These are phyloP conservation scores for Callosobruchus maculatus DNA, from an alignment of 2,888 invertebrate species.

Conservation along the genomic window DNA sequence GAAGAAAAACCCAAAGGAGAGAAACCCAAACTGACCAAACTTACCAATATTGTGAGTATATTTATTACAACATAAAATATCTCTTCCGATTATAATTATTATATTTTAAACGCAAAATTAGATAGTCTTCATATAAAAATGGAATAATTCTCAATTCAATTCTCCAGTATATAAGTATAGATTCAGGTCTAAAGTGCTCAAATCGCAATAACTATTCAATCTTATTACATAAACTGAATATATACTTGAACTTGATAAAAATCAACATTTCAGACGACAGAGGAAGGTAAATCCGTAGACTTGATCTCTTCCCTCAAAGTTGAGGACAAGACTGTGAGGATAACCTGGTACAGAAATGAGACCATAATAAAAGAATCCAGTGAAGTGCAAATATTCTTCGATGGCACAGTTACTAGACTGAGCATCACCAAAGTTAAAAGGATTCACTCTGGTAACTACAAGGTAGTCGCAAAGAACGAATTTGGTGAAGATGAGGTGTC, in stretches of 20 bases:
- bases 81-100: neutral
- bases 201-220: too few relatives aligned
- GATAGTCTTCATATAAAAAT: too few relatives aligned
- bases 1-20: conserved; percentile 71
- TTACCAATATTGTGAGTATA: conserved; percentile 68
- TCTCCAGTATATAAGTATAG: too few relatives aligned
- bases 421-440: conserved; percentile 70
- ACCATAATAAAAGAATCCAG: conserved; percentile 74
- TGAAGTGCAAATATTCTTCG: conserved; percentile 75
- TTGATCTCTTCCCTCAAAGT: conserved; percentile 71
- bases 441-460: conserved; percentile 77
- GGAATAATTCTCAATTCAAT: too few relatives aligned
- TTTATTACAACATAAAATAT: neutral
- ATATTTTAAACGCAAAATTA: too few relatives aligned
- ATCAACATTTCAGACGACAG: conserved; percentile 54
- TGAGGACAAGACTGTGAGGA: conserved; percentile 73
- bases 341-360: conserved; percentile 83
- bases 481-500: conserved; percentile 85
- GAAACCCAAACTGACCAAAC: conserved; percentile 75
- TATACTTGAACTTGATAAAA: neutral
- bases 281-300: conserved; percentile 74
- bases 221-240: too few relatives aligned
- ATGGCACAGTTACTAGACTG: conserved; percentile 76
- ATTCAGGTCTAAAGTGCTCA: too few relatives aligned
- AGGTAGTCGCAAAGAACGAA: conserved; percentile 84